Evolutionary conservation across 2,797 vertebrate species (phyloP).

Genomic region (Sorex maritimensis): DNA sequence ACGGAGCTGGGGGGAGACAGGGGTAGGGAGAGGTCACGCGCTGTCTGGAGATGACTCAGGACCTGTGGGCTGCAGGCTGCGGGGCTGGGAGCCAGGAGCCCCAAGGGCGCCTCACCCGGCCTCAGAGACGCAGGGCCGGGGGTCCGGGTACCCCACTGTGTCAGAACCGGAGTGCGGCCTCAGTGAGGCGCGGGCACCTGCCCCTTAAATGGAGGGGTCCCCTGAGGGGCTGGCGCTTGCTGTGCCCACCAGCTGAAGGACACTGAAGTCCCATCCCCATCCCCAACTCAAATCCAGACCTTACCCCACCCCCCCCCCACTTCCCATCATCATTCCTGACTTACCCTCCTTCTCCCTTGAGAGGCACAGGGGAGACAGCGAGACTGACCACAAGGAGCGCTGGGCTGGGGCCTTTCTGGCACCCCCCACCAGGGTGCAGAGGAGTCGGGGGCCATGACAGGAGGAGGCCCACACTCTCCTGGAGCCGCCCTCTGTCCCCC

Average conservation of each 20-base stretch:
- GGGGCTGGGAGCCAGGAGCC: constrained; percentile 62
- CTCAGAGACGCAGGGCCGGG: background rate
- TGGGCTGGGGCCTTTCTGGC: background rate
- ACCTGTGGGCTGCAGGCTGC: constrained; percentile 30
- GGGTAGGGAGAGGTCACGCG: constrained; percentile 81
- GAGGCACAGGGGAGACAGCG: background rate
- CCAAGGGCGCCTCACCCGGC: background rate
- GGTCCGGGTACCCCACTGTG: background rate
- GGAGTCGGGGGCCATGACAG: background rate
- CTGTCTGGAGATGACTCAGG: constrained; percentile 84
- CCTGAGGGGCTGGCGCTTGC: background rate
- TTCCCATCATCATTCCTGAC: background rate
- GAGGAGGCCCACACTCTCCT: background rate
- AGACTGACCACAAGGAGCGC: rapidly evolving
- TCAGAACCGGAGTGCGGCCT: background rate
- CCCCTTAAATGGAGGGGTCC: background rate
- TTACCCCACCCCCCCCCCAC: background rate
- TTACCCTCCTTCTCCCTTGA: background rate
- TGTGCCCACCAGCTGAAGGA: background rate
- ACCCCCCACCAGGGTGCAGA: no score
- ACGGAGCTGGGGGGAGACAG: constrained; percentile 79
- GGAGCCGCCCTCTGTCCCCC: background rate
- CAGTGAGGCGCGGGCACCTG: background rate
- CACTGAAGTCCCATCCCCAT: background rate
- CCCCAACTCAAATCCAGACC: background rate